These are phyloP conservation scores for Agriopis leucophaearia DNA, from an alignment of 2,888 invertebrate genomes.

Conservation along the genomic window DNA sequence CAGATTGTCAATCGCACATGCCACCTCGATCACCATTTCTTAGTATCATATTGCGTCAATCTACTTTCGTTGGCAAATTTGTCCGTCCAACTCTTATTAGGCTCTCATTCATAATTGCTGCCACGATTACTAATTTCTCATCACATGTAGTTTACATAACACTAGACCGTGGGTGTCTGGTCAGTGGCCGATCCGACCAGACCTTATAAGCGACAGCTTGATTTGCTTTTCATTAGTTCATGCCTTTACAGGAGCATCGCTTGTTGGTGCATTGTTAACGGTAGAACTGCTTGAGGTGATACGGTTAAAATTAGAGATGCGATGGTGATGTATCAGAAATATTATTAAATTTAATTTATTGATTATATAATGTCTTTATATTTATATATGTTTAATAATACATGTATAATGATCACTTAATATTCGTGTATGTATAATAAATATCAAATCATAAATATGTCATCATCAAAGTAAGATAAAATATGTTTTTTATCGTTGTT, in stretches of 20 bases:
- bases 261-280: slow-evolving; percentile 19
- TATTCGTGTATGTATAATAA: too few relatives aligned
- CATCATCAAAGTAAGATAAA: too few relatives aligned
- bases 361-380: too few relatives aligned
- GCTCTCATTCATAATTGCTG: slow-evolving; percentile 4
- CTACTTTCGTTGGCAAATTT: too few relatives aligned
- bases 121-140: slow-evolving; percentile 12
- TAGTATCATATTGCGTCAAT: too few relatives aligned
- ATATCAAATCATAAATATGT: too few relatives aligned
- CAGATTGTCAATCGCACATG: too few relatives aligned
- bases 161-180: slow-evolving; percentile 16
- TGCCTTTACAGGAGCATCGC: slow-evolving; percentile 15
- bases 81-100: neutral
- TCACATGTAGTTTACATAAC: slow-evolving; percentile 19
- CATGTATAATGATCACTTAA: too few relatives aligned
- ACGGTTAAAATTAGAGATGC: neutral
- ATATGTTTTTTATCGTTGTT: too few relatives aligned
- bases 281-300: neutral
- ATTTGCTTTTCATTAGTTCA: slow-evolving; percentile 39
- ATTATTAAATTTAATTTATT: too few relatives aligned
- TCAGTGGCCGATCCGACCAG: slow-evolving; percentile 14
- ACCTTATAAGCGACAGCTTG: slow-evolving; percentile 33
- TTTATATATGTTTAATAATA: too few relatives aligned
- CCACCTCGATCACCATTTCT: too few relatives aligned
- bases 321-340: neutral